phyloP scores from a whole-genome alignment of 1,140 invertebrate species.

The Ectropis grisescens region DNA sequence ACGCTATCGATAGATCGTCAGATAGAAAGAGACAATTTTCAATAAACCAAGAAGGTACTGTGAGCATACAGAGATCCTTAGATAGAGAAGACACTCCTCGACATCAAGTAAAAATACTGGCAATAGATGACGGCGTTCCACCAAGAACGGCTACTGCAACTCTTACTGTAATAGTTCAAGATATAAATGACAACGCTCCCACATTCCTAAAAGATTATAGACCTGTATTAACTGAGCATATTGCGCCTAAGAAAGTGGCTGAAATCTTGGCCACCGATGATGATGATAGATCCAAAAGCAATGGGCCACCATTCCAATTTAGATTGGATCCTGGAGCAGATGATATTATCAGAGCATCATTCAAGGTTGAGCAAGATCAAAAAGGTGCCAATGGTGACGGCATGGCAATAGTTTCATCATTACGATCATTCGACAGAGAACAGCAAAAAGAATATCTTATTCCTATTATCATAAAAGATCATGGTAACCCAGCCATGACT shows the following conservation, averaged over 20 bases:
- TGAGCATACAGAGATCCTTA: constrained; percentile 90
- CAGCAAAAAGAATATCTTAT: constrained; percentile 95
- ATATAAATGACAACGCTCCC: constrained; percentile 96
- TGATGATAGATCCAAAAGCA: constrained; percentile 93
- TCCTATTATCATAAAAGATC: constrained; percentile 94
- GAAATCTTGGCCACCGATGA: constrained; percentile 96
- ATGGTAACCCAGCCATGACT: constrained; percentile 90
- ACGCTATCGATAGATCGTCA: constrained; percentile 90
- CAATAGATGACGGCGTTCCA: constrained; percentile 94
- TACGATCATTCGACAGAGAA: constrained; percentile 94
- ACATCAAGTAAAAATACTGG: constrained; percentile 95
- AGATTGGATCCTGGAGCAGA: constrained; percentile 92
- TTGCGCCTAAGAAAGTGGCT: constrained; percentile 89
- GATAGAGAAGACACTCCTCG: constrained; percentile 92
- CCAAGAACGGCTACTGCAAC: constrained; percentile 96
- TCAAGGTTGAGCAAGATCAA: constrained; percentile 95
- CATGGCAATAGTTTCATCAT: constrained; percentile 93
- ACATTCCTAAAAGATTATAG: constrained; percentile 93
- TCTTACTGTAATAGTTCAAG: constrained; percentile 93
- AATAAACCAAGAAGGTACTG: constrained; percentile 93
- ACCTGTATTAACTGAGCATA: constrained; percentile 92
- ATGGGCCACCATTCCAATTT: constrained; percentile 96
- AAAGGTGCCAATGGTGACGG: constrained; percentile 96
- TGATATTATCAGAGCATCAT: constrained; percentile 91
- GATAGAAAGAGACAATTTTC: constrained; percentile 93